Evolutionary conservation across 1,140 invertebrate genomes (phyloP), one percentile per base, ranked within the genome.

Genomic region (Platyscapa corneri): DNA sequence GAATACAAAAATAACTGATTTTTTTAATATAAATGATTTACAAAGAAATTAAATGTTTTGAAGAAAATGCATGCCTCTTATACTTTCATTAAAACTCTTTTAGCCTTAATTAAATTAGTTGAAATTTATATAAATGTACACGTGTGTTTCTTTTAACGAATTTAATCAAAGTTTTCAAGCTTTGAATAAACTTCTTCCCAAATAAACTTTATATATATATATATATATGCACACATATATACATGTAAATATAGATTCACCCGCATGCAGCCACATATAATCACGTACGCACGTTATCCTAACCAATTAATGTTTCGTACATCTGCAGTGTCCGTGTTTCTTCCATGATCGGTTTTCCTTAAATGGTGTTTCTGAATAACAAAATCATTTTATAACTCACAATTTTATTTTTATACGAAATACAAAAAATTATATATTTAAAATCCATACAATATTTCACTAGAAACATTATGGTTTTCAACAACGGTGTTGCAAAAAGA

Each of bases 131-230:
- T 32, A 67, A 67, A 67, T 34, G 32, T 14, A 14, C 32, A 67
- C 27, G 56, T 60, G 27, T 60, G 14, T 60, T 60, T 67, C n/a
- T 67, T 67, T 8, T 67, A 34, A 34, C 32, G 32, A 67, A 67
- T 67, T 67, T 30, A 67, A 67, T 67, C n/a, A 67, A 67, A 67
- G n/a, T 34, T 67, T 67, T 34, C 12, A 67, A 67, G n/a, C 30
- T 32, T 34, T 67, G 64, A 67, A 67, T 67, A 67, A 67, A 67
- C 64, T 67, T 32, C 32, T 67, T 67, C 12, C 16, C 32, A 67
- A 60, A 67, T 34, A 18, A 32, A 34, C 64, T 67, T 67, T 20
- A 18, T 6, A 74, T 27, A 74, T n/a, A 42, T n/a, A 10, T 1
- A 74, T 70, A 39, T 0, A 39, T n/a, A 70, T 18, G 1, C 0